Evolutionary conservation across 2,113 vertebrate species (phyloP), one percentile per base, ranked within the genome.

Genomic region (Elaphurus davidianus): DNA sequence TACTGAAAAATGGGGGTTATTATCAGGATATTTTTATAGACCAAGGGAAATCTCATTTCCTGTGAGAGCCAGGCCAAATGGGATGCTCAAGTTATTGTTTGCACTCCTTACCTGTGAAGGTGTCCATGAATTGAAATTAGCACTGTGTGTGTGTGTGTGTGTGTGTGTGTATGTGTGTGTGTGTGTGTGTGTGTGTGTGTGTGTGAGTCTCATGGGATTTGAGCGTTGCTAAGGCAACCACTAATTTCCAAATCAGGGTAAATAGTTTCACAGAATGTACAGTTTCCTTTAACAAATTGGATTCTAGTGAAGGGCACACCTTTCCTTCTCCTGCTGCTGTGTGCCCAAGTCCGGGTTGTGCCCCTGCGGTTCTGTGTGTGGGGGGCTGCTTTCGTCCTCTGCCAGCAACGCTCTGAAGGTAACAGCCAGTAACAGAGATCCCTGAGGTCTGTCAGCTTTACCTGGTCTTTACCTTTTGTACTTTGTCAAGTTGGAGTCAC

Each of bases 231-330:
- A 99, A 98, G 98, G 97, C 98, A 99, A 99, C 98, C 96, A 96
- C 97, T 99, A 98, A 99, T 99, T 98, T 98, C 97, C 87, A 98
- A 98, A 96, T 97, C 91, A 96, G 98, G 97, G 98, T 99, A 99
- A 99, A 98, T 97, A 98, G 94, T 98, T 98, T 97, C 92, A 96
- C 96, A 98, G 97, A 98, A 94, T 97, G 86, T 98, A 98, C 94
- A 98, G 95, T 98, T 98, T 98, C 94, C 98, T 98, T 98, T 98
- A 98, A 97, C 98, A 91, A 98, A 97, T 97, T 98, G 98, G 96
- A 97, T 98, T 98, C 97, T 59, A 84, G 95, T 40, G 67, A 97
- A 98, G 96, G 98, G 45, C 88, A 79, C 78, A 97, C 92, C 96
- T 99, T 98, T 97, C 96, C 96, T 98, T 94, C 52, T 92, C 87